Evolutionary conservation across 2,888 invertebrate genomes (phyloP).

Genomic region (Mythimna impura): DNA sequence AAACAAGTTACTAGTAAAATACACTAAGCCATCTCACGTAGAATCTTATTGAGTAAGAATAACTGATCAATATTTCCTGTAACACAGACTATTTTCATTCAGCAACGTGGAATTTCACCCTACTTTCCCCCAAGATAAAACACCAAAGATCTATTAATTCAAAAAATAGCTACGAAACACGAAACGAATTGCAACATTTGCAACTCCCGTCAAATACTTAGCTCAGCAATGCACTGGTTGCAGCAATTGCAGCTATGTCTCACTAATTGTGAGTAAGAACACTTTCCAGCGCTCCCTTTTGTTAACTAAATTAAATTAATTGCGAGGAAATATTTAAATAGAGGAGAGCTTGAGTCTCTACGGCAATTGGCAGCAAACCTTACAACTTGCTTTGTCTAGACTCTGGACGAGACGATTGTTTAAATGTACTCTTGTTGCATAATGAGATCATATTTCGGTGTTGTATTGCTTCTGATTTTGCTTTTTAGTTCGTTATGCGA

Average conservation of each 20-base stretch:
- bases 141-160: constrained; percentile 49
- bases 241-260: constrained; percentile 75
- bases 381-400: constrained; percentile 83
- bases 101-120: not conserved
- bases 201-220: constrained; percentile 67
- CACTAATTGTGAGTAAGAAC: constrained; percentile 84
- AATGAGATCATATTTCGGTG: constrained; percentile 60
- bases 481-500: constrained; percentile 20
- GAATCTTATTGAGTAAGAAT: not conserved
- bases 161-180: constrained; percentile 52
- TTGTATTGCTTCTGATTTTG: constrained; percentile 47
- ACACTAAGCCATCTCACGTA: not conserved
- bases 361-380: constrained; percentile 82
- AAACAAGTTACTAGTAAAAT: no score
- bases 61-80: not conserved
- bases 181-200: constrained; percentile 69
- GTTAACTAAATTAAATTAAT: constrained; percentile 88
- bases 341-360: constrained; percentile 70
- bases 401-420: constrained; percentile 77
- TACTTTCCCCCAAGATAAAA: constrained; percentile 27
- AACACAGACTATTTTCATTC: not conserved
- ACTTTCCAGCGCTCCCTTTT: constrained; percentile 78
- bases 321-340: constrained; percentile 88
- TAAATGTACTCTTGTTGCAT: constrained; percentile 62
- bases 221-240: constrained; percentile 65